Evolutionary conservation across 2,888 invertebrate genomes (phyloP), one percentile per base, ranked within the genome.

Genomic region (Buathra laborator): DNA sequence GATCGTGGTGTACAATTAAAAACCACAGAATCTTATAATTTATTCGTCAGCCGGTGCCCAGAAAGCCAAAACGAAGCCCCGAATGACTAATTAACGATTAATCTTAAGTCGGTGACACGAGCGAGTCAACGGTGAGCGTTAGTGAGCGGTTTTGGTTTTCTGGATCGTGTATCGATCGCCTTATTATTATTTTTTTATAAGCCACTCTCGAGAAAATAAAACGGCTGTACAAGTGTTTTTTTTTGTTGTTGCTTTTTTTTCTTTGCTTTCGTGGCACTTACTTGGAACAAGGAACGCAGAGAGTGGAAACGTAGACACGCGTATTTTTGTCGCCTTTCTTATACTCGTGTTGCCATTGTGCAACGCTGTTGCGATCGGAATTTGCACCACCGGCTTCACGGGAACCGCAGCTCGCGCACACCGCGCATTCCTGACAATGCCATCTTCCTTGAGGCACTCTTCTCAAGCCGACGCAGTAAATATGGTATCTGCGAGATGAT

Each of bases 381-480:
- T 94, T 94, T 1, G 94, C 92, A 37, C 94, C 94, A 7, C 93
- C 94, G 1, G 95, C 95, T 76, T 94, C 94, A 53, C 93, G 94
- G 1, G 94, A 93, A 1, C 95, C 94, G 88, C 95, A 95, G 14
- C 94, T 94, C 14, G 94, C 94, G 87, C 95, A 97, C 77, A 97
- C 94, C 9, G 97, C 96, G 92, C 98, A 98, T 89, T 96, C 96
- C 81, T 96, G 96, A 94, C 99, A 99, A 92, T 98, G 97, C 98
- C 98, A 99, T 70, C 97, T 96, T 51, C 98, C 98, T 87, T 95
- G 96, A 4, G 98, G 98, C 90, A 98, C 97, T 85, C 95, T 95
- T 84, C 96, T 95, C 62, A 98, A 94, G 6, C 97, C 98, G 77
- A 98, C 97, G 94, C 99, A 99, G 94, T 97, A 98, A 87, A 98